Percentiles rank a stretch among this genome's conserved stretches.
Evolutionary conservation across 2,888 invertebrate species (phyloP).

Genomic region (Metallyticus violacea): DNA sequence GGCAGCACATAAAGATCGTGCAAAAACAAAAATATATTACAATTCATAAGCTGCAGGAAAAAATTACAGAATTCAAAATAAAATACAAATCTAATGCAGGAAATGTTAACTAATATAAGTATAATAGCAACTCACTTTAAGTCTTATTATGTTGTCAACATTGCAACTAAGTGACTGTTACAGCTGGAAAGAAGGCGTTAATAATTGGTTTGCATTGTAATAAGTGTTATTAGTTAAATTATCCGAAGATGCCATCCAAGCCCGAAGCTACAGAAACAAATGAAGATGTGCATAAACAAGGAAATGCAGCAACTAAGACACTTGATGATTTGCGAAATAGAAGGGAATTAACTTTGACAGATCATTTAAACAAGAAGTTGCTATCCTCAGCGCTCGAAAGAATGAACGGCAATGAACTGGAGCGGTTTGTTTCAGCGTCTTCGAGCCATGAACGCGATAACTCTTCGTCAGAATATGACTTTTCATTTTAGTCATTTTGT

Average conservation of each 20-base stretch:
- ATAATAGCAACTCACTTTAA: too few species aligned
- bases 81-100: too few species aligned
- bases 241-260: background rate
- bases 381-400: constrained; percentile 60
- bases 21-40: too few species aligned
- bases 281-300: background rate
- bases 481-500: background rate
- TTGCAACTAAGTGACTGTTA: too few species aligned
- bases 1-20: too few species aligned
- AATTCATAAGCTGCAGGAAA: too few species aligned
- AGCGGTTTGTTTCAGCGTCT: background rate
- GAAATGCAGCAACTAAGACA: background rate
- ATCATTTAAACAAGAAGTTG: constrained; percentile 64
- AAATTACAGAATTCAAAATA: too few species aligned
- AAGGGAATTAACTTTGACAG: constrained; percentile 60
- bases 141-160: too few species aligned
- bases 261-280: background rate
- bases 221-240: too few species aligned
- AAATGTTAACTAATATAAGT: too few species aligned
- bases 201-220: too few species aligned
- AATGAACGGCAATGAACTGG: constrained; percentile 47
- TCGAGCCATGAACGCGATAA: background rate
- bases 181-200: too few species aligned
- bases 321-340: background rate
- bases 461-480: background rate